These are phyloP conservation scores for Caenorhabditis sp. DNA, from an alignment of 2,888 invertebrate species.

Conservation along the genomic window DNA sequence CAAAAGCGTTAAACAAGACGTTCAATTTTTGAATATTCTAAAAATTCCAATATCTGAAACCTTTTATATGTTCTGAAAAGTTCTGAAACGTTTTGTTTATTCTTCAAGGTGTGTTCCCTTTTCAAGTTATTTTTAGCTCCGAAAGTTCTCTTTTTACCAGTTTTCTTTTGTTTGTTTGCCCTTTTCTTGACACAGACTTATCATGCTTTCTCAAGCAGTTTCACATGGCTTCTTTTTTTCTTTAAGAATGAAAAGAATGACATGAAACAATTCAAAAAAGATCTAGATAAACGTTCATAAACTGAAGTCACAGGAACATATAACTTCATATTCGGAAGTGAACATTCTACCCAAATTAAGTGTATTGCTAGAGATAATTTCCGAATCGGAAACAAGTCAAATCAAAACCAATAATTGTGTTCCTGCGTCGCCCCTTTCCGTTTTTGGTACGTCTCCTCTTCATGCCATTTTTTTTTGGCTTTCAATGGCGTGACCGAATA, in stretches of 20 bases:
- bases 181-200: conserved; percentile 5
- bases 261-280: not conserved
- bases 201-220: not conserved
- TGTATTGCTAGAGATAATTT: too few relatives aligned
- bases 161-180: conserved; percentile 33
- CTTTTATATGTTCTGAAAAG: not conserved
- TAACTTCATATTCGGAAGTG: too few relatives aligned
- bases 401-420: not conserved
- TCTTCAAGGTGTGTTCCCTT: conserved; percentile 4
- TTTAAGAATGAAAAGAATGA: too few relatives aligned
- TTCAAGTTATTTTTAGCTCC: not conserved
- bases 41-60: not conserved
- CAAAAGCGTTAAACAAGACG: too few relatives aligned
- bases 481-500: conserved; percentile 30
- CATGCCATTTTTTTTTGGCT: not conserved
- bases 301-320: too few relatives aligned
- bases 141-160: not conserved
- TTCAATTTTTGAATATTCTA: conserved; percentile 1
- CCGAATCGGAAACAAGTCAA: not conserved
- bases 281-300: too few relatives aligned
- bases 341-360: too few relatives aligned
- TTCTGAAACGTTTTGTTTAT: not conserved
- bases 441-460: not conserved
- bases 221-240: not conserved
- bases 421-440: not conserved